Base-by-base conservation (phyloP, 1,140 invertebrate genomes). In the Nylanderia fulva region DNA sequence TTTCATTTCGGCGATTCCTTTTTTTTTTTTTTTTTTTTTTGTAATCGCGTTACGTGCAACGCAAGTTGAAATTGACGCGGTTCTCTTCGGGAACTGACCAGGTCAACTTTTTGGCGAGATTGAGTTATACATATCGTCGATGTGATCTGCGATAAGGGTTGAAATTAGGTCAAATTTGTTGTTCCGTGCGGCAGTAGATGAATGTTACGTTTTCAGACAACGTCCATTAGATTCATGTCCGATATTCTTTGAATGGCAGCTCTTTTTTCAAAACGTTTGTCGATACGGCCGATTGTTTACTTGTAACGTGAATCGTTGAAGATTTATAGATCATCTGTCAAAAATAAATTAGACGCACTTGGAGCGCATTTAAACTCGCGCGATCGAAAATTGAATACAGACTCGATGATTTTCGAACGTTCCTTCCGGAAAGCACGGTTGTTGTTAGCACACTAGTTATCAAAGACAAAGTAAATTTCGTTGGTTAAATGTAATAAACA, bases 151-250 rank as follows among this genome's bases (percentile, higher is more conserved):
- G 77, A 82, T 71, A 82, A 82, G 52, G 13, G 21, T 39, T 13
- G 24, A 60, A 82, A 82, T 82, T 58, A 71, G 77, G 77, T 82
- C 77, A 72, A 42, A 71, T 71, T 52, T 72, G 66, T 39, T 71
- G n/a, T 33, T 33, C 36, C 66, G 27, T 5, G 39, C 33, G 42
- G 3, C 39, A 21, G 36, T 27, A 29, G 52, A 71, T 29, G 77
- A 66, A 82, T 18, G 21, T 42, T 60, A 54, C 52, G 7, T 82
- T 72, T 71, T 71, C 52, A 42, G n/a, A 8, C 11, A 71, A 11
- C 36, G 52, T 58, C 52, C 66, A 39, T 58, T 39, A 68, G n/a
- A 72, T 82, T 58, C 58, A 36, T 42, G 21, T 54, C 64, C n/a
- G 36, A 18, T 18, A 48, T 58, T 33, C n/a, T 80, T 80, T 71